Base-by-base conservation (phyloP, 2,797 vertebrate genomes). In the Sebastes taczanowskii region DNA sequence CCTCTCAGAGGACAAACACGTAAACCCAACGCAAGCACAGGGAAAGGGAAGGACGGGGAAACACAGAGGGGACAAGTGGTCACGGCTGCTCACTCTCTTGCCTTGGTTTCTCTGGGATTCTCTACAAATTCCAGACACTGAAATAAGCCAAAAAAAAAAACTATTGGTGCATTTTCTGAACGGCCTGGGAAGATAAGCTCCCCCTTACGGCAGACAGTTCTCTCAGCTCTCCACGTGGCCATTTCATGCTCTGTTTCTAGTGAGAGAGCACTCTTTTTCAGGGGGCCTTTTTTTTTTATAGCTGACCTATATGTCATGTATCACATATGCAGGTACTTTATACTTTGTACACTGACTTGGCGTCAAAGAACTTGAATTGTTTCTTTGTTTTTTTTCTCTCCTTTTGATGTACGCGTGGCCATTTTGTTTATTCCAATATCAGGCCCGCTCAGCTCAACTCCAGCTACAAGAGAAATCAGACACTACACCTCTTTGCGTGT, bases 281-380 rank as follows among this genome's bases (percentile, higher is more conserved):
- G 91, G 94, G 93, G 93, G 92, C 76, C 86, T 87, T 84, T 91
- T 87, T 92, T 91, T 92, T 91, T 85, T 71, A 96, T 96, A 95
- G 86, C 93, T 91, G 90, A 95, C 95, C 94, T 96, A 95, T 94
- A 94, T 92, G 94, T 97, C 89, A 93, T 94, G 92, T 94, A 95
- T 94, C 91, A 94, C 93, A 93, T 94, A 95, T 93, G 92, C 96
- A 97, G 95, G 94, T 95, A 96, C 94, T 94, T 95, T 95, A 93
- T 94, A 80, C 92, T 93, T 93, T 91, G 92, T 93, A 94, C 93
- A 94, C 89, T 90, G 92, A 94, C 89, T 94, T 60, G 69, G 86
- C 88, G 90, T 94, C 90, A 90, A 93, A 95, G 92, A 94, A 95
- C 89, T 93, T 95, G 93, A 94, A 94, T 91, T 88, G 64, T 91